Conservation (phyloP, 2,113 vertebrate species). For the Patagioenas fasciata region DNA sequence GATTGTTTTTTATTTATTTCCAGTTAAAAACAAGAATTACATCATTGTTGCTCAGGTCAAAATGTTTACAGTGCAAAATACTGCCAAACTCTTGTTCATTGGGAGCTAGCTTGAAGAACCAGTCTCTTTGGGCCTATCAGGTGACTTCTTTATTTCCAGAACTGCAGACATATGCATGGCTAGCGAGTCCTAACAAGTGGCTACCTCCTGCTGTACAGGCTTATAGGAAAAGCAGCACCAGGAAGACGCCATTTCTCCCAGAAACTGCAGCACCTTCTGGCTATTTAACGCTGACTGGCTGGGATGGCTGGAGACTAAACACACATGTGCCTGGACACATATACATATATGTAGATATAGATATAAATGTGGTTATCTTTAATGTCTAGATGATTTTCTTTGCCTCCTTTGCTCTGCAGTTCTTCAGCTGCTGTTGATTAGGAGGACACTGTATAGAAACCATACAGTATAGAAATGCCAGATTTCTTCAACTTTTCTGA, state of each 20-base stretch:
- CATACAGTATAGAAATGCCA: not conserved
- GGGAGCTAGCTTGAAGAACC: not conserved
- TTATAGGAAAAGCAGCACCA: not conserved
- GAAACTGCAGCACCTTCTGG: not conserved
- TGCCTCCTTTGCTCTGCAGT: not conserved
- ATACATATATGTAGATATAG: not conserved
- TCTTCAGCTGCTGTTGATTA: not conserved
- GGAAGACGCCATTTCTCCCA: not conserved
- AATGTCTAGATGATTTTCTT: not conserved
- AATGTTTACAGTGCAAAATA: not conserved
- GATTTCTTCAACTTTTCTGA: not conserved
- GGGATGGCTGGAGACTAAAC: not conserved
- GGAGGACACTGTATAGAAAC: not conserved
- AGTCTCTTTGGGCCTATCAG: not conserved
- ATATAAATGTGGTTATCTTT: not conserved
- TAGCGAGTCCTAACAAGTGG: rapidly evolving
- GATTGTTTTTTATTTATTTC: no score
- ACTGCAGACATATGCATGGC: not conserved
- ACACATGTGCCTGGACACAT: rapidly evolving
- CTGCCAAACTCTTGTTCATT: not conserved
- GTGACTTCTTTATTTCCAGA: not conserved
- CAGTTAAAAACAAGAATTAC: not conserved
- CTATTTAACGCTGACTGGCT: not conserved
- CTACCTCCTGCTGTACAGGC: not conserved
- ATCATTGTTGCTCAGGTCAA: not conserved